A percentile compares a stretch with the other conserved stretches of the same genome.
Conservation (phyloP, 2,888 invertebrate species). For the Cryptophagus acutangulus region DNA sequence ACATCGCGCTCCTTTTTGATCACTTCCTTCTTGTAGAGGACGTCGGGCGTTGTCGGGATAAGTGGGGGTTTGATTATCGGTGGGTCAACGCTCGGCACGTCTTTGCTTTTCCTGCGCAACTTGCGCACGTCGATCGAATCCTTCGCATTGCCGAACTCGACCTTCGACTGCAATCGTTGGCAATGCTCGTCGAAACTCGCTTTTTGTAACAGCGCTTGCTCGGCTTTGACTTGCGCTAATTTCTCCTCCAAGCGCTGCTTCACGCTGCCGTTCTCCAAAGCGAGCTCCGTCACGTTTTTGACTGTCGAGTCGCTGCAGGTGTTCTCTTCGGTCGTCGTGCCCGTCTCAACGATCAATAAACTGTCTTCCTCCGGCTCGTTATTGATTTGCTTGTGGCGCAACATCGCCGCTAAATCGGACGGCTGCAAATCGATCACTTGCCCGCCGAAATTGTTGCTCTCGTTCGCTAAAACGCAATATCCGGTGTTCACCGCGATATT, state of each 20-base stretch:
- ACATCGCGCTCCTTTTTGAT: conserved; percentile 74
- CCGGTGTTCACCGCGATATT: conserved; percentile 37
- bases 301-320: conserved; percentile 48
- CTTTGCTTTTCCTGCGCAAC: conserved; percentile 50
- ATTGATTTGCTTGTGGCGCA: conserved; percentile 37
- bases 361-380: conserved; percentile 57
- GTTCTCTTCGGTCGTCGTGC: conserved; percentile 59
- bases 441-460: conserved; percentile 33
- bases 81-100: conserved; percentile 33
- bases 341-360: conserved; percentile 49
- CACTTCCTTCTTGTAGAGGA: conserved; percentile 55
- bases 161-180: conserved; percentile 60
- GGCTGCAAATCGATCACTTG: conserved; percentile 39
- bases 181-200: conserved; percentile 57
- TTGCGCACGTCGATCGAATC: conserved; percentile 65
- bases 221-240: conserved; percentile 28
- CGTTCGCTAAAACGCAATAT: conserved; percentile 38
- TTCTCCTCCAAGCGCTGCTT: conserved; percentile 35
- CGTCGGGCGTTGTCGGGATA: conserved; percentile 36
- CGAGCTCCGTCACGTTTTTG: conserved; percentile 41
- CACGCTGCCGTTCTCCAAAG: conserved; percentile 28
- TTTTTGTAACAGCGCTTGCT: conserved; percentile 22
- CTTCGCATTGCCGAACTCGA: conserved; percentile 65
- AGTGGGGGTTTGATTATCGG: conserved; percentile 43
- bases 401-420: conserved; percentile 34